Evolutionary conservation across 2,113 vertebrate genomes (phyloP), one percentile per base, ranked within the genome.

Genomic region (Solea solea): DNA sequence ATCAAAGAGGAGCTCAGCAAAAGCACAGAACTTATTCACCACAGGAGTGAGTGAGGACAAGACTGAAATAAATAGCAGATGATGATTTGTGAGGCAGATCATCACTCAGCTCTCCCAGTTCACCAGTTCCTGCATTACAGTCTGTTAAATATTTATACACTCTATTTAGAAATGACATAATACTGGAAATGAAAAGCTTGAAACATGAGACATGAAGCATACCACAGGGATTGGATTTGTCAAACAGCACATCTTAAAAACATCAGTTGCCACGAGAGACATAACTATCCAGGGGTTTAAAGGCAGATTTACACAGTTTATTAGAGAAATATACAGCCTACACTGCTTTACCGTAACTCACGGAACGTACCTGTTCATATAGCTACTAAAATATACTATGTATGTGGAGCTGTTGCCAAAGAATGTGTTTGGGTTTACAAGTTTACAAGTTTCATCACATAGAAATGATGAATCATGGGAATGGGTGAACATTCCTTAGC

Each of bases 351-450:
- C 65, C 69, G 49, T 39, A 69, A 72, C 52, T 52, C 53, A 52
- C 21, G 49, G 56, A 65, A 44, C 28, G 66, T 13, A 5, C 0
- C 58, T 74, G 11, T 25, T 27, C 45, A 62, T 15, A 48, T 16
- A 66, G 27, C 10, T 7, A 50, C 15, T 55, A 42, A 54, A 55
- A 46, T 21, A 65, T 57, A 66, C 14, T 0, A 7, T 9, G 1
- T 59, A 45, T 53, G 62, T 53, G 54, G 61, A 64, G n/a, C n/a
- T 8, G 63, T 8, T 65, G 69, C 74, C 74, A 72, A 71, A 74
- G 83, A 83, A 88, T 81, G 68, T 78, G 82, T 75, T 72, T 60
- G 1, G 34, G 72, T 85, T 83, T 83, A 76, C 65, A 71, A 9
- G 25, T 78, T 34, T 34, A 4, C 5, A 34, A 34, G 34, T 34